Evolutionary conservation across 2,888 invertebrate species (phyloP).

Genomic region (Diaprepes abbreviatus): DNA sequence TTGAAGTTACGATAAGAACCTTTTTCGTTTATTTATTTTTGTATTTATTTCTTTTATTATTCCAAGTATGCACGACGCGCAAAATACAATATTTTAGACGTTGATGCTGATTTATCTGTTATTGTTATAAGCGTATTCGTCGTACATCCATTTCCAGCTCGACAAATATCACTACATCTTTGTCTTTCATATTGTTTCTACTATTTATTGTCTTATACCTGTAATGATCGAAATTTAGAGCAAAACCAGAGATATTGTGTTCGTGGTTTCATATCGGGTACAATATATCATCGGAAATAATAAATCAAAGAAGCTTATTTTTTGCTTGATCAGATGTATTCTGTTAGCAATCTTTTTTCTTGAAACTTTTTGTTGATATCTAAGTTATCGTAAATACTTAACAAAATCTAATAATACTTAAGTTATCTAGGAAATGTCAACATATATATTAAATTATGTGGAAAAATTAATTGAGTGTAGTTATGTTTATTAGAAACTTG

Average conservation of each 20-base stretch:
- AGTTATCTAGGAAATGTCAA: no score
- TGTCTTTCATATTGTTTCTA: not conserved
- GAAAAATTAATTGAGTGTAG: no score
- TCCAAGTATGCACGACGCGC: not conserved
- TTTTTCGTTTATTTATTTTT: constrained; percentile 26
- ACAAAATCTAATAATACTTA: no score
- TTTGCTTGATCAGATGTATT: not conserved
- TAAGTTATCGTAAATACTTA: no score
- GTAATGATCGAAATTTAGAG: constrained; percentile 11
- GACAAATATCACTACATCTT: constrained; percentile 3
- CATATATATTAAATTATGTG: no score
- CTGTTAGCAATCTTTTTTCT: not conserved
- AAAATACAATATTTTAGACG: constrained; percentile 5
- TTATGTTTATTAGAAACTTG: no score
- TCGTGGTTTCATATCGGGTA: constrained; percentile 1
- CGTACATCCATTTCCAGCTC: not conserved
- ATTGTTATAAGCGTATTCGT: constrained; percentile 13
- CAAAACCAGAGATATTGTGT: not conserved
- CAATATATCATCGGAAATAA: constrained; percentile 26
- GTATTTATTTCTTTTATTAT: constrained; percentile 2
- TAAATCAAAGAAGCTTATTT: constrained; percentile 13
- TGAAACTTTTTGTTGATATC: not conserved
- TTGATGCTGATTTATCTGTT: constrained; percentile 23
- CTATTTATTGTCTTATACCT: constrained; percentile 17
- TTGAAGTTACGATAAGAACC: constrained; percentile 7